A percentile compares a stretch with the other conserved stretches of the same genome.
phyloP scores from a whole-genome alignment of 2,888 invertebrate genomes.

The Tetrapedia diversipes region DNA sequence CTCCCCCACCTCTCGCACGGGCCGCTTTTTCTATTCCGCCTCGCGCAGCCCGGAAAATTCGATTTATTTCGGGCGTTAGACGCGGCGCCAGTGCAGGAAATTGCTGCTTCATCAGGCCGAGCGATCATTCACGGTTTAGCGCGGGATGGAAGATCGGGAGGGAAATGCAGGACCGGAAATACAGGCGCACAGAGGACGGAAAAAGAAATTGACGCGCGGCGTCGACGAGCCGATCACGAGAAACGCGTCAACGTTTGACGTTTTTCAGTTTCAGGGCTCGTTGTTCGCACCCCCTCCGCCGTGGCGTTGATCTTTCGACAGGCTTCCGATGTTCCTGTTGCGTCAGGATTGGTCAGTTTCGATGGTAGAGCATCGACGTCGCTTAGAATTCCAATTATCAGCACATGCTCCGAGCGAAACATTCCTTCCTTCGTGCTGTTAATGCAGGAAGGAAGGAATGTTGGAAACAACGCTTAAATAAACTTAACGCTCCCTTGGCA shows the following conservation, averaged over 20 bases:
- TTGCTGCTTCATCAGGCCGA: conserved; percentile 56
- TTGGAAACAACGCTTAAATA: too few relatives aligned
- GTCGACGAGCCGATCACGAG: conserved; percentile 14
- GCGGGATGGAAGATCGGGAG: conserved; percentile 43
- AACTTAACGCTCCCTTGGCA: too few relatives aligned
- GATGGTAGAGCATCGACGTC: too few relatives aligned
- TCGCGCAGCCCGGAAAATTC: conserved; percentile 54
- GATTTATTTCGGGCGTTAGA: conserved; percentile 60
- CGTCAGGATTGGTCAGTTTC: background rate
- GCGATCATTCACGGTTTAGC: conserved; percentile 44
- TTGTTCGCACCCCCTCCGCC: conserved; percentile 1
- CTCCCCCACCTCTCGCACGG: background rate
- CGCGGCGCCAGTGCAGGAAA: conserved; percentile 54
- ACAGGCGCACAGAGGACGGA: conserved; percentile 11
- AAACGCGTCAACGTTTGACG: conserved; percentile 23
- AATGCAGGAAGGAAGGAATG: too few relatives aligned
- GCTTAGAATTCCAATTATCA: background rate
- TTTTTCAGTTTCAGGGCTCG: conserved; percentile 8
- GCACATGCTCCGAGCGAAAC: too few relatives aligned
- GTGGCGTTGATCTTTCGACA: background rate
- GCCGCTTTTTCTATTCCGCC: conserved; percentile 9
- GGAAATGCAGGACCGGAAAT: background rate
- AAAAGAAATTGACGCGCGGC: conserved; percentile 37
- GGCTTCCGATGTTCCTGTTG: background rate
- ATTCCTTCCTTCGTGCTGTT: too few relatives aligned